These are phyloP conservation scores for Pyrrhosoma nymphula DNA, from an alignment of 2,888 invertebrate species.

Conservation along the genomic window DNA sequence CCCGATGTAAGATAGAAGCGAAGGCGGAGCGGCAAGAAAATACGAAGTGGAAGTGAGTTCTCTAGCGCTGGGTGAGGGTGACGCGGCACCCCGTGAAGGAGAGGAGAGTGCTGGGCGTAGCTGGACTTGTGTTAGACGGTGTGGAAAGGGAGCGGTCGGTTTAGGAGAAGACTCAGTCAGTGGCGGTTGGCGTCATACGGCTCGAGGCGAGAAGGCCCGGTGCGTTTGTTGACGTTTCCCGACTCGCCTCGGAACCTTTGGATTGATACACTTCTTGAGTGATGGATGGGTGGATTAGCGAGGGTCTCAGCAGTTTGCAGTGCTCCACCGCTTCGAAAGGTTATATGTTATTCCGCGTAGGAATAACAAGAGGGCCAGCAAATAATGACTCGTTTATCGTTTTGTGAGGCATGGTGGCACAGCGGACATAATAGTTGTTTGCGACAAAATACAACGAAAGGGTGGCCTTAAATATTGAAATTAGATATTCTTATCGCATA, in stretches of 20 bases:
- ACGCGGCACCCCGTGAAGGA: background rate
- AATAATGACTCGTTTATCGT: background rate
- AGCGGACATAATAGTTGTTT: background rate
- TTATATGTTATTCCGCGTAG: background rate
- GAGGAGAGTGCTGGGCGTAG: background rate
- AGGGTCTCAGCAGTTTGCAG: background rate
- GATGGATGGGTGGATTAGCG: conserved; percentile 2
- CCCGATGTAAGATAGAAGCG: background rate
- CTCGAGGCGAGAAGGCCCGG: background rate
- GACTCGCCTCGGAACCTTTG: background rate
- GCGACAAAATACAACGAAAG: too few species aligned
- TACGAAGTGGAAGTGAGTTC: background rate
- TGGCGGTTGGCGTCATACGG: background rate
- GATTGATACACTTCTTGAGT: conserved; percentile 16
- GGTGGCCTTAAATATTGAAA: too few species aligned
- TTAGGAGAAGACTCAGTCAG: background rate
- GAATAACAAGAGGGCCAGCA: background rate
- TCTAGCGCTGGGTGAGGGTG: background rate
- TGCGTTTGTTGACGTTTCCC: conserved; percentile 21
- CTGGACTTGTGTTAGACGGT: background rate
- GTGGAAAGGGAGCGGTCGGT: background rate
- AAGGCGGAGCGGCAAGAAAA: background rate
- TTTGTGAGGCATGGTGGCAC: background rate
- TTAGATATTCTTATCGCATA: too few species aligned
- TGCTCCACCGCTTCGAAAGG: background rate